phyloP scores from a whole-genome alignment of 2,113 vertebrate species.

The Pao palembangensis region DNA sequence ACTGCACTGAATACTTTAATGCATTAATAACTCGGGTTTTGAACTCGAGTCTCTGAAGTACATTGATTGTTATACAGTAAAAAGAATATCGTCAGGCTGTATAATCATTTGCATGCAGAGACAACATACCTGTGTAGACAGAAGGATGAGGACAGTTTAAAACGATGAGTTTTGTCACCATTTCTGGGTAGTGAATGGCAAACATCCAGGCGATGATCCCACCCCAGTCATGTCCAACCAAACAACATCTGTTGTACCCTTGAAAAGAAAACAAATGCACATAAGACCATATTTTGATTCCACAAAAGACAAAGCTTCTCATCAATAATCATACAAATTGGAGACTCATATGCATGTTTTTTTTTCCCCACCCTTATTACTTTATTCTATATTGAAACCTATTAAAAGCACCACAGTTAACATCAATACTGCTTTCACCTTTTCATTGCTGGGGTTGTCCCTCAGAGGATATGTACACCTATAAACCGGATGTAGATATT shows the following conservation, averaged over 20 bases:
- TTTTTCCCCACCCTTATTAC: not conserved
- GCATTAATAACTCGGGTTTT: conserved; percentile 32
- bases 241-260: conserved; percentile 96
- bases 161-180: conserved; percentile 93
- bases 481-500: conserved; percentile 25
- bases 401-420: not conserved
- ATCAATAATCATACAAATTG: not conserved
- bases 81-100: not conserved
- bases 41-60: conserved; percentile 31
- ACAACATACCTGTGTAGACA: conserved; percentile 65
- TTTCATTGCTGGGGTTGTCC: conserved; percentile 9
- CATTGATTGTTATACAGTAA: not conserved
- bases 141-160: conserved; percentile 95
- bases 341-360: not conserved
- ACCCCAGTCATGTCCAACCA: conserved; percentile 97
- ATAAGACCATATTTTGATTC: not conserved
- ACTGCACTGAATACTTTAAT: conserved; percentile 54
- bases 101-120: fast-evolving
- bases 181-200: conserved; percentile 94
- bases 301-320: too few species aligned
- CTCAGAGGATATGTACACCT: conserved; percentile 24
- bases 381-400: conserved; percentile 7
- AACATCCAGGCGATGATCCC: conserved; percentile 95
- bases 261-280: conserved; percentile 28
- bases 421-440: conserved; percentile 20